Evolutionary conservation across 2,888 invertebrate species (phyloP), one percentile per base, ranked within the genome.

Genomic region (Sinhomidia bicolor): DNA sequence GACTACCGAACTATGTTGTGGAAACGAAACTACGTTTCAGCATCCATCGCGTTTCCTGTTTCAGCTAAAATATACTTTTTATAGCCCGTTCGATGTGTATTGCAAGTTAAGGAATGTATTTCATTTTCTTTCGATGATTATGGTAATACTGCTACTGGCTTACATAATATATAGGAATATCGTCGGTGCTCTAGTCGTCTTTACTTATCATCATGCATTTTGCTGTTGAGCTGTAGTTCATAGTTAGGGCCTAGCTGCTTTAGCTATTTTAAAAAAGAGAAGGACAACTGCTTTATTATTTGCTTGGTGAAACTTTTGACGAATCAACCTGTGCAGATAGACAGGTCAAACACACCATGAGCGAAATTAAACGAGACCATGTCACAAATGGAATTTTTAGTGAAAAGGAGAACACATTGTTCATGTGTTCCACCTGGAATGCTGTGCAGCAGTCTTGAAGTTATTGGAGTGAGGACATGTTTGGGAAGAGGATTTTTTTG

Each of bases 261-360:
- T 44, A 51, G 32, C 17, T 87, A 76, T 87, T 87, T 83, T 83
- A n/a, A 78, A 83, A 88, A 71, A 44, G 83, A 83, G 88, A 78
- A 88, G 88, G 88, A 82, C 88, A 78, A 82, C 62, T n/a, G 26
- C 44, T 86, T 68, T 80, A 65, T 68, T 80, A 80, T 80, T 86
- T 79, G 65, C 87, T 62, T 81, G 32, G 57, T 74, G 74, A 74
- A 79, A 32, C 79, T 81, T 86, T 83, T 82, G 78, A 83, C 78
- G 83, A 88, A 79, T 65, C 83, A 83, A 83, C 83, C 79, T 88
- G 88, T 83, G 79, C 83, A 54, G 82, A 88, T 82, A 88, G 88
- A 88, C 88, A 88, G 88, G 88, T 88, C 88, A 88, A 83, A 88
- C 32, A 83, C 88, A 88, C 83, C 83, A 88, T 76, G 79, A 88